Evolutionary conservation across 1,140 invertebrate genomes (phyloP).

Genomic region (Drosophila arizonae): DNA sequence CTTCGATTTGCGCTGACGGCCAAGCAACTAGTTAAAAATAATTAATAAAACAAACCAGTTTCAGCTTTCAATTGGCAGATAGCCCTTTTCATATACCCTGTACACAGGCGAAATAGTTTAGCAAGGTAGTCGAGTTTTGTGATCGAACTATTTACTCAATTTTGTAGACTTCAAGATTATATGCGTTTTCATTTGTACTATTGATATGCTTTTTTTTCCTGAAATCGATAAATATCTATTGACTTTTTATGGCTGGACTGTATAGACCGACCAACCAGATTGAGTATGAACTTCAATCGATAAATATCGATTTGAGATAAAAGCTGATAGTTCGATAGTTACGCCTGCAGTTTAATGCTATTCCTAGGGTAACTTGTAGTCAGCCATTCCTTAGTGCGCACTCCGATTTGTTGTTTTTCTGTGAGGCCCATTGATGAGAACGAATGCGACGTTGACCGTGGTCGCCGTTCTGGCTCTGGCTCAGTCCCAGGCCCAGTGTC

Average conservation of each 20-base stretch:
- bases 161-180: too few relatives aligned
- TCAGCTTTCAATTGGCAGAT: slow-evolving; percentile 30
- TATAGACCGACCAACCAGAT: too few relatives aligned
- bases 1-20: slow-evolving; percentile 50
- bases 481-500: background rate
- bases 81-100: background rate
- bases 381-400: background rate
- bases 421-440: slow-evolving; percentile 23
- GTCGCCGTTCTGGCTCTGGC: background rate
- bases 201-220: too few relatives aligned
- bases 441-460: slow-evolving; percentile 8
- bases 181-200: too few relatives aligned
- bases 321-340: background rate
- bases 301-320: too few relatives aligned
- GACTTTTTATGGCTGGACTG: too few relatives aligned
- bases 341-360: background rate
- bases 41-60: slow-evolving; percentile 79
- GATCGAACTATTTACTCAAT: too few relatives aligned
- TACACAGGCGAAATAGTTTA: background rate
- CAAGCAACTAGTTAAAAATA: slow-evolving; percentile 66
- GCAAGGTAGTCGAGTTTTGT: background rate
- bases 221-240: too few relatives aligned
- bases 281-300: too few relatives aligned
- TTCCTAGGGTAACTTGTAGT: background rate
- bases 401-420: background rate